Percentiles rank a stretch among this genome's conserved stretches.
Evolutionary conservation across 2,113 vertebrate genomes (phyloP).

Genomic region (Ammospiza nelsoni): DNA sequence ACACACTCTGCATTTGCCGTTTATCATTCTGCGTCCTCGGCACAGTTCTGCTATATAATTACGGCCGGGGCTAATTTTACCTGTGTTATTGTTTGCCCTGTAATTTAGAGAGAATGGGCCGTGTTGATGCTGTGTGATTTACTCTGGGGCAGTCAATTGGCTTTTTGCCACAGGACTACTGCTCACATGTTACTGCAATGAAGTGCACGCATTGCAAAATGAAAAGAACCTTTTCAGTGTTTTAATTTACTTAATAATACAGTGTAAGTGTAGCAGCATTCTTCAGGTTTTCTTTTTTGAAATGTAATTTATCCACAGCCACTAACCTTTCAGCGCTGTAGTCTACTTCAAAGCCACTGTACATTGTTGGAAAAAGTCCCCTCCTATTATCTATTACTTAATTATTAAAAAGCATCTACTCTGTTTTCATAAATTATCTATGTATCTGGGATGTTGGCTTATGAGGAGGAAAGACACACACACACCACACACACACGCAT

Average conservation of each 20-base stretch:
- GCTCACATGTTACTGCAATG: not conserved
- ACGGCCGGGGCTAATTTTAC: constrained; percentile 73
- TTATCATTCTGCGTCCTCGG: constrained; percentile 67
- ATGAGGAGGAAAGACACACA: constrained; percentile 6
- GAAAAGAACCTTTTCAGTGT: constrained; percentile 22
- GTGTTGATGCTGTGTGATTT: constrained; percentile 23
- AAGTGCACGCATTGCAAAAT: not conserved
- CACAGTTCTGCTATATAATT: constrained; percentile 58
- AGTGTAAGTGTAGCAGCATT: not conserved
- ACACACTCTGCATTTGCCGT: constrained; percentile 19
- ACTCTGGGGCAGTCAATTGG: constrained; percentile 22
- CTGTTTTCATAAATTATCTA: constrained; percentile 82
- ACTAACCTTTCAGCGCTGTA: constrained; percentile 6
- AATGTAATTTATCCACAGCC: not conserved
- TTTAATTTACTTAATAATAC: constrained; percentile 30
- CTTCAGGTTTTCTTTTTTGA: constrained; percentile 18
- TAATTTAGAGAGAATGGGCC: constrained; percentile 66
- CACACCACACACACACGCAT: not conserved
- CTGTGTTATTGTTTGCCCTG: constrained; percentile 75
- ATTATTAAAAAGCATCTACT: constrained; percentile 79
- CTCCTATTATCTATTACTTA: constrained; percentile 76
- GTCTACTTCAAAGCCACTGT: constrained; percentile 33
- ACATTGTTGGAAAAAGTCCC: constrained; percentile 23
- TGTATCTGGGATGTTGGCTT: constrained; percentile 56
- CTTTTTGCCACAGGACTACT: constrained; percentile 34